Evolutionary conservation across 2,888 invertebrate genomes (phyloP).

Genomic region (Limnephilus rhombicus): DNA sequence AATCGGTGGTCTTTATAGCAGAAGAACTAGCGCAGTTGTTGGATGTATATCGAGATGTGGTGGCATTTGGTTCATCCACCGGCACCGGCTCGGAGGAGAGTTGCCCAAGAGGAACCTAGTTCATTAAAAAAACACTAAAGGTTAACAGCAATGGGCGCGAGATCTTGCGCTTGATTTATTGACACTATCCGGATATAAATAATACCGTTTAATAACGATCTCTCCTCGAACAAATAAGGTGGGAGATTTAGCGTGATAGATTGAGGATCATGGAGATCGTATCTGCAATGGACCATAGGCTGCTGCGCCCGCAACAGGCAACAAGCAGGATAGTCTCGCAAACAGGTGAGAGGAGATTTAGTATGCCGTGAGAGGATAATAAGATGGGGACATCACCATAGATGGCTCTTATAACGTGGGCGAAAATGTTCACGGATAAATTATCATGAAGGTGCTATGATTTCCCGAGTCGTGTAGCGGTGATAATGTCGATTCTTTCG

Average conservation of each 20-base stretch:
- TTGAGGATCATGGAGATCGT: constrained; percentile 58
- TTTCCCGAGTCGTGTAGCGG: constrained; percentile 48
- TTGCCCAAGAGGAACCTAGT: constrained; percentile 10
- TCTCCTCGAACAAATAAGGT: constrained; percentile 64
- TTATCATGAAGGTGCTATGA: constrained; percentile 56
- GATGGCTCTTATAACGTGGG: constrained; percentile 40
- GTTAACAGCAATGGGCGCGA: constrained; percentile 39
- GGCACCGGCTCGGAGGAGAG: background rate
- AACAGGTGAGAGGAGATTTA: constrained; percentile 34
- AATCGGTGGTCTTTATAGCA: constrained; percentile 2
- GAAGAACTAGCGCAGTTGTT: background rate
- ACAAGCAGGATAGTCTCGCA: background rate
- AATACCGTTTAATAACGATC: constrained; percentile 62
- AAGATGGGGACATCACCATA: constrained; percentile 54
- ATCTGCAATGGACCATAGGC: constrained; percentile 40
- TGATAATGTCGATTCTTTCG: constrained; percentile 47
- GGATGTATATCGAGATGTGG: background rate
- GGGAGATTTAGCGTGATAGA: constrained; percentile 63
- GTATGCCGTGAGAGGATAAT: constrained; percentile 56
- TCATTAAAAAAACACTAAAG: constrained; percentile 49
- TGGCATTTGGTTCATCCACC: constrained; percentile 35
- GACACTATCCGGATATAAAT: constrained; percentile 59
- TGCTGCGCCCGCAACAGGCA: background rate
- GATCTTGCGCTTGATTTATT: constrained; percentile 58
- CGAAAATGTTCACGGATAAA: constrained; percentile 40